Evolutionary conservation across 2,113 vertebrate genomes (phyloP).

Genomic region (Anolis sagrei): DNA sequence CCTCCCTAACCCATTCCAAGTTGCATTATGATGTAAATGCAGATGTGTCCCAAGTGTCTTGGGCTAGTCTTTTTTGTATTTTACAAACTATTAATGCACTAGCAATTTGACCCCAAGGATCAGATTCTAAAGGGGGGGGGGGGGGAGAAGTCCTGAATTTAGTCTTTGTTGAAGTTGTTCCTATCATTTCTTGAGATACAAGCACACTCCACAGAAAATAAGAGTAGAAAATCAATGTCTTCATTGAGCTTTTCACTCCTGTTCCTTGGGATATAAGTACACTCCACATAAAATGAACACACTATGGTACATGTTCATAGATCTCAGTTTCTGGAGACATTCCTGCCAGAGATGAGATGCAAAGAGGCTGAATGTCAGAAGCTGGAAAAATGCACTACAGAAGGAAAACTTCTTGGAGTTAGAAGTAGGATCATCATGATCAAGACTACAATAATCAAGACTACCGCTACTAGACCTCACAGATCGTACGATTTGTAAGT

Average conservation of each 20-base stretch:
- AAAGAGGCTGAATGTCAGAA: neutral
- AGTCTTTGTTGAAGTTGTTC: too few relatives aligned
- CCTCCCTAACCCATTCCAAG: too few relatives aligned
- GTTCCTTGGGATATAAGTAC: neutral
- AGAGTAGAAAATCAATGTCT: too few relatives aligned
- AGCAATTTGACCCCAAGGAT: neutral
- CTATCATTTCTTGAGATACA: too few relatives aligned
- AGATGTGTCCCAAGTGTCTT: too few relatives aligned
- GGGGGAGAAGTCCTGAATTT: neutral
- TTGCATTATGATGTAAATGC: too few relatives aligned
- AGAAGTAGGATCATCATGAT: too few relatives aligned
- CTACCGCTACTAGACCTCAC: neutral
- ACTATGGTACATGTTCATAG: neutral
- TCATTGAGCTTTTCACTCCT: too few relatives aligned
- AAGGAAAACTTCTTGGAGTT: too few relatives aligned
- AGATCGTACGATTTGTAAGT: neutral
- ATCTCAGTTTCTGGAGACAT: neutral
- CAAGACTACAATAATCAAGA: neutral
- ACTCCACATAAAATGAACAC: neutral
- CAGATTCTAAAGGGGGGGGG: neutral
- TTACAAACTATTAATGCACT: neutral
- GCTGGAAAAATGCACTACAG: neutral
- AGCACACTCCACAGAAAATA: too few relatives aligned
- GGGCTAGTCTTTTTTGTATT: too few relatives aligned
- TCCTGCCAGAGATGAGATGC: neutral